Evolutionary conservation across 2,113 vertebrate genomes (phyloP), one percentile per base, ranked within the genome.

Genomic region (Serilophus lunatus): DNA sequence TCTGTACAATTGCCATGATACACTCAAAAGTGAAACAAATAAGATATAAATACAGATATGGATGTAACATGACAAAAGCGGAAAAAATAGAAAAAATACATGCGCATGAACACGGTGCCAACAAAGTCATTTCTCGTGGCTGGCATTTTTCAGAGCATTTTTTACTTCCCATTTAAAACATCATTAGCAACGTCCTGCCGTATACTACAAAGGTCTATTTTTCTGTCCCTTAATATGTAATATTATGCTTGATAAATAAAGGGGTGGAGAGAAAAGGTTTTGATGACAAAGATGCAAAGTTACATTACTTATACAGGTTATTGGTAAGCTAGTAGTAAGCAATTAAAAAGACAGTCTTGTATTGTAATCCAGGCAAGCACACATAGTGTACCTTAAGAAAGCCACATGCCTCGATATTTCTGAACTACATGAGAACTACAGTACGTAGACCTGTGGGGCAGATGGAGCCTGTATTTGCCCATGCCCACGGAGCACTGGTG

Each of bases 1-100:
- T 98, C 98, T 99, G 99, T 99, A 99, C 99, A 99, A 97, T 98
- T 97, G 97, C 98, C 97, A 98, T 99, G 98, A 98, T 98, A 98
- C 98, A 98, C 98, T 97, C 97, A 98, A 98, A 98, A 98, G 96
- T 98, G 97, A 98, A 98, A 98, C 97, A 98, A 98, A 98, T 97
- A 97, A 98, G 98, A 98, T 98, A 99, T 99, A 99, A 99, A 99
- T 99, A 99, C 98, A 98, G 98, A 98, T 98, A 98, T 98, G 97
- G 98, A 98, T 98, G 98, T 98, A 98, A 98, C 98, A 99, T 98
- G 98, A 98, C 97, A 98, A 98, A 97, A 97, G 97, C 93, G 53
- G 95, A 95, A 95, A 97, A 96, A 97, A 97, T 93, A 96, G 95
- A 94, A 97, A 97, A 97, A 96, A 97, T 95, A 98, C 98, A 99